Percentiles rank a stretch among this genome's conserved stretches.
Evolutionary conservation across 2,113 vertebrate species (phyloP).

Genomic region (Arizona elegans): DNA sequence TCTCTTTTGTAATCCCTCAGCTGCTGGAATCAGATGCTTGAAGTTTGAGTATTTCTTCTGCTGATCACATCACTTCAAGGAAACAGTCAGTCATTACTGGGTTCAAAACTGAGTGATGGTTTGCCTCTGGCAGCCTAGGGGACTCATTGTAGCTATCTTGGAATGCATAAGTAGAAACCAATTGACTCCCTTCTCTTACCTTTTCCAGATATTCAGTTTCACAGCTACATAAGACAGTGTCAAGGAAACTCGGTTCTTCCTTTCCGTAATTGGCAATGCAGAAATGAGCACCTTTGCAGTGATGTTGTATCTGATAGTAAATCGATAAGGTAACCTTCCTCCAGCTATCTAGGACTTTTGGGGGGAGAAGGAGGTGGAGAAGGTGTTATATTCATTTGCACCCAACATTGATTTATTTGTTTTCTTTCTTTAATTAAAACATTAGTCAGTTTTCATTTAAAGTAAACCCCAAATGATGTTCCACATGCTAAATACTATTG

Average conservation of each 20-base stretch:
- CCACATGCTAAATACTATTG: background rate
- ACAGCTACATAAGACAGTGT: background rate
- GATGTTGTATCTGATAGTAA: background rate
- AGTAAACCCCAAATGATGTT: background rate
- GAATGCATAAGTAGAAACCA: background rate
- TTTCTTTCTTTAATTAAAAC: background rate
- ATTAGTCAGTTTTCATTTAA: background rate
- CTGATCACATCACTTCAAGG: background rate
- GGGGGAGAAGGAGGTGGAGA: background rate
- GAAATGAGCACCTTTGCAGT: background rate
- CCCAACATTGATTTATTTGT: background rate
- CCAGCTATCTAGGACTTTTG: background rate
- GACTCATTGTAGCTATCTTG: background rate
- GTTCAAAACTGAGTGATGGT: background rate
- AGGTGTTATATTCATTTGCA: background rate
- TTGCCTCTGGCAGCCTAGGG: background rate
- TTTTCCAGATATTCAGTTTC: background rate
- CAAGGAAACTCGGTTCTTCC: background rate
- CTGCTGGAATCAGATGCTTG: background rate
- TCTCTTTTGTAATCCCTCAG: background rate
- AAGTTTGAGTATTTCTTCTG: background rate
- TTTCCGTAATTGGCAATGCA: background rate
- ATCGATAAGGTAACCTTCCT: background rate
- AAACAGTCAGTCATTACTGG: background rate
- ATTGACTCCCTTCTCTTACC: background rate